These are phyloP conservation scores for Cynopterus brachyotis DNA, from an alignment of 2,113 vertebrate genomes.

Conservation along the genomic window DNA sequence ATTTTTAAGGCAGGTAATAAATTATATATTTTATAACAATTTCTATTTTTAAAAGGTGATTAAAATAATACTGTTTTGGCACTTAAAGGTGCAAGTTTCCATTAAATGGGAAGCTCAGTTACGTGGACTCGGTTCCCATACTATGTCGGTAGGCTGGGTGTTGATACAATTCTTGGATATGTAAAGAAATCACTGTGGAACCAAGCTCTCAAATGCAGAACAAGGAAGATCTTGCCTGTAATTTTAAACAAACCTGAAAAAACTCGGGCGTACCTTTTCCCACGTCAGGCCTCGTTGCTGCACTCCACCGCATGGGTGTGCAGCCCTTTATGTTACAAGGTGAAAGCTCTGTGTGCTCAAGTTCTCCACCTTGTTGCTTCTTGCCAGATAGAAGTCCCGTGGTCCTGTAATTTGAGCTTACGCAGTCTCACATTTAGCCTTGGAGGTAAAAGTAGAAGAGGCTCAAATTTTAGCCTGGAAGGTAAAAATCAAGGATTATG, in stretches of 20 bases:
- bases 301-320: neutral
- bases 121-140: neutral
- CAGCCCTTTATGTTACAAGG: neutral
- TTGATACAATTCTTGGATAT: neutral
- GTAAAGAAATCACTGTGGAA: neutral
- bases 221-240: neutral
- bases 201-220: neutral
- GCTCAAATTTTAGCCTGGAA: slow-evolving; percentile 40
- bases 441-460: slow-evolving; percentile 36
- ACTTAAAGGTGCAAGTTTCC: neutral
- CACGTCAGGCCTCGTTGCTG: neutral
- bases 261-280: neutral
- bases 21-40: neutral
- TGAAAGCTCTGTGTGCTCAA: neutral
- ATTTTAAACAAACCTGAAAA: neutral
- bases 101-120: neutral
- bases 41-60: neutral
- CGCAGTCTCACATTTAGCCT: neutral
- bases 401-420: neutral
- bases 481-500: slow-evolving; percentile 20
- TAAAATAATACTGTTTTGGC: slow-evolving; percentile 1
- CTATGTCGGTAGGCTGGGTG: neutral
- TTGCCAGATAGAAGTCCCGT: neutral
- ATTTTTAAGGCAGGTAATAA: neutral
- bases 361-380: neutral